These are phyloP conservation scores for Bombus waltoni DNA, from an alignment of 1,140 invertebrate genomes.

Conservation along the genomic window DNA sequence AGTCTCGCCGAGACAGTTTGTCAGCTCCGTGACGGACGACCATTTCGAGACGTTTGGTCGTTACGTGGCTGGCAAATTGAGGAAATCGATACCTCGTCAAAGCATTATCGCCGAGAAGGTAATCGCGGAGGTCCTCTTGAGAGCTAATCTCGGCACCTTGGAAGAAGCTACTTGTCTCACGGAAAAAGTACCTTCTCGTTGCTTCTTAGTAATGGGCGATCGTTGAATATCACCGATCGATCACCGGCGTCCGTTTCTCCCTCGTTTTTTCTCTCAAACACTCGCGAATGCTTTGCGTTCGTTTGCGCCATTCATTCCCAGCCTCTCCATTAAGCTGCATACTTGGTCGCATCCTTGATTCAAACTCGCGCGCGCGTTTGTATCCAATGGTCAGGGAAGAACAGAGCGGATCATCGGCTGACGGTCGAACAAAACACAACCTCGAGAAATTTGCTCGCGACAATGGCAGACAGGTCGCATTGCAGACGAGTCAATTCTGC, in stretches of 20 bases:
- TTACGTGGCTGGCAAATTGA: constrained; percentile 53
- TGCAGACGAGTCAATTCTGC: constrained; percentile 42
- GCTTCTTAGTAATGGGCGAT: constrained; percentile 41
- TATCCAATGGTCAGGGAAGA: background rate
- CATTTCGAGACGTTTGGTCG: constrained; percentile 54
- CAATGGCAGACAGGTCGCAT: constrained; percentile 35
- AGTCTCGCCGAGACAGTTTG: constrained; percentile 16
- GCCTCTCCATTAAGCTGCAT: too few species aligned
- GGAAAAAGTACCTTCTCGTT: constrained; percentile 47
- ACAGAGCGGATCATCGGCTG: too few species aligned
- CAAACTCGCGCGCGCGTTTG: too few species aligned
- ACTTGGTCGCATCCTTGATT: too few species aligned
- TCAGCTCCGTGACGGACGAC: constrained; percentile 10
- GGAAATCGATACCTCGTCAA: constrained; percentile 46
- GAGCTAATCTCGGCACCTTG: constrained; percentile 58
- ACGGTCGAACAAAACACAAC: background rate
- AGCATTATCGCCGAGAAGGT: constrained; percentile 61
- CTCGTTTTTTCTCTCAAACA: too few species aligned
- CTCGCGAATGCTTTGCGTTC: too few species aligned
- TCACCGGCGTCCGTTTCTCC: background rate
- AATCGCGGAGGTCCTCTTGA: constrained; percentile 56
- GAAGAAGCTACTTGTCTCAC: constrained; percentile 49
- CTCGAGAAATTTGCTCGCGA: background rate
- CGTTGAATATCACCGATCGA: background rate
- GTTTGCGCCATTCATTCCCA: too few species aligned